phyloP scores from a whole-genome alignment of 64 coral and sea anemone species.

The Pachyseris speciosa region DNA sequence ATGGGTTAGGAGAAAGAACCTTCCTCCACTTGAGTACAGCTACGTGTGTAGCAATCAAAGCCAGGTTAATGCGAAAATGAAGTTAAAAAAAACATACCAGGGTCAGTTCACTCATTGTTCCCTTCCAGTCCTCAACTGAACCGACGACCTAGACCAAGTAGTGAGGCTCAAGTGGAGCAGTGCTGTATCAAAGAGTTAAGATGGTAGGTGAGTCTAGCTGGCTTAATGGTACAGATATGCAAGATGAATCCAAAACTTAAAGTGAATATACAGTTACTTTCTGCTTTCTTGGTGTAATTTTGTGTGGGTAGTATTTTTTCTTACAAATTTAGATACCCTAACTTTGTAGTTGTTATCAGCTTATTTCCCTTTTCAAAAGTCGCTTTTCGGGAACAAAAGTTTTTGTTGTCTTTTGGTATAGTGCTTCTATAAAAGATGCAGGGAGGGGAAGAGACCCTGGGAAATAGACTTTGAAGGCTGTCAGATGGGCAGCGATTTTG shows the following conservation, averaged over 20 bases:
- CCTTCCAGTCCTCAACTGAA: neutral
- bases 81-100: constrained; percentile 25
- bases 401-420: no score
- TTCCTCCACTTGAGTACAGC: constrained; percentile 16
- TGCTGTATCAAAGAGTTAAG: neutral
- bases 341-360: neutral
- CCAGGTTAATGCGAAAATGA: constrained; percentile 16
- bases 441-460: no score
- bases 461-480: no score
- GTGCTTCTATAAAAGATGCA: no score
- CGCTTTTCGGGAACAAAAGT: neutral
- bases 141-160: neutral
- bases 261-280: neutral
- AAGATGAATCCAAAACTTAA: neutral
- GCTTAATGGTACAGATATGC: neutral
- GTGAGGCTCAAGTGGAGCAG: neutral
- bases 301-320: neutral
- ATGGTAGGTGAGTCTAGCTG: neutral
- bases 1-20: constrained; percentile 8
- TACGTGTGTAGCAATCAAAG: constrained; percentile 50
- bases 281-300: neutral
- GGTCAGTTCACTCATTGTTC: constrained; percentile 18
- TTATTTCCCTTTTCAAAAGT: neutral
- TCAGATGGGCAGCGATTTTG: no score
- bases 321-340: neutral